Percentiles rank a stretch among this genome's conserved stretches.
These are phyloP conservation scores for Muntiacus muntjak DNA, from an alignment of 2,113 vertebrate species.

Conservation along the genomic window DNA sequence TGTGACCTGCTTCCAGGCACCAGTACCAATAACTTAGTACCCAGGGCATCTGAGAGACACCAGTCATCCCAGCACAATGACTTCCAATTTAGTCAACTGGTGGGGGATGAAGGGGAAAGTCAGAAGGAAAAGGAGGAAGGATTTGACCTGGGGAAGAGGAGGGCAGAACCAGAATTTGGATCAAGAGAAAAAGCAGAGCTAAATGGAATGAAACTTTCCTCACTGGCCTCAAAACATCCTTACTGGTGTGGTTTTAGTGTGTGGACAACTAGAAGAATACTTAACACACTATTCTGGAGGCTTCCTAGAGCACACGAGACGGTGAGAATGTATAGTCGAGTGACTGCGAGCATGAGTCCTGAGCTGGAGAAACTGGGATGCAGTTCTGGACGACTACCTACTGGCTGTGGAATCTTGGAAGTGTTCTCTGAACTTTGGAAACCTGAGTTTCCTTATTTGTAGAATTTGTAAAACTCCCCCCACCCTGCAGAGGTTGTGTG, in stretches of 20 bases:
- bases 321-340: rapidly evolving
- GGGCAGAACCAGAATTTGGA: neutral
- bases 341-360: neutral
- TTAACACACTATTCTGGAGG: neutral
- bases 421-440: neutral
- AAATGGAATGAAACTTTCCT: neutral
- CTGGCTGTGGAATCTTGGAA: neutral
- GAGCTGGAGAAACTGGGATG: neutral
- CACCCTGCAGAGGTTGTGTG: neutral
- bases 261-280: neutral
- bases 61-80: conserved; percentile 4
- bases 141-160: neutral
- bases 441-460: neutral
- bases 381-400: neutral
- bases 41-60: neutral
- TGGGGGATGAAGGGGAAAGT: neutral
- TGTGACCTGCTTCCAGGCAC: neutral
- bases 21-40: neutral
- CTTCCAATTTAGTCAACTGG: neutral
- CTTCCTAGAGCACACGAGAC: neutral
- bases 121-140: neutral
- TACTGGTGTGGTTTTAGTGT: neutral
- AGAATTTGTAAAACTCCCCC: neutral
- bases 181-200: neutral
- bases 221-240: neutral